Evolutionary conservation across 2,113 vertebrate genomes (phyloP), one percentile per base, ranked within the genome.

Genomic region (Scomber colias): DNA sequence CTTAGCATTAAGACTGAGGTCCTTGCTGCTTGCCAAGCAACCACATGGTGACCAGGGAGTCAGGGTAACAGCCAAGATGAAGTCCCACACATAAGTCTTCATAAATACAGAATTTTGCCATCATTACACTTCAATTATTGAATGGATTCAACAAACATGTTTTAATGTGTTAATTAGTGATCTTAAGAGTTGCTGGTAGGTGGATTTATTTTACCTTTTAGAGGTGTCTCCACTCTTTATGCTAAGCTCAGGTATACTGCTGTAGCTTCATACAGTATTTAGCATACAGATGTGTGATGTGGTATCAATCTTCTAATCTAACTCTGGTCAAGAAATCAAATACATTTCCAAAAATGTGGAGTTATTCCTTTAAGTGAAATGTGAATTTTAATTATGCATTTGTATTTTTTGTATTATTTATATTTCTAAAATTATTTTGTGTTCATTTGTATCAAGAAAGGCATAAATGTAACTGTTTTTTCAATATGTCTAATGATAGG

Each of bases 401-500:
- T 53, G 2, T 17, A 17, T 13, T 56, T 24, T 19, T 14, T 27
- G 1, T 19, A 51, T 30, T 21, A 10, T 9, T 19, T 11, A 40
- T 21, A 21, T 5, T 60, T 48, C 16, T 49, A 2, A 7, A 40
- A 15, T 66, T 27, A 66, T 31, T 67, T 46, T 53, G 30, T 30
- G 14, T 63, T 54, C 8, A 14, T 77, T 64, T 66, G 15, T 16
- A 61, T 46, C 56, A 5, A 21, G 19, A 56, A 50, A 40, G 12
- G 16, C 45, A 44, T 21, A 62, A 44, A 65, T 27, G 3, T 53
- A 19, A 62, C 56, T 27, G 0, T 16, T 11, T 55, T 59, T 71
- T 57, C 3, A 46, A 21, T 59, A 46, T 84, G 55, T 74, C 40
- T 84, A 54, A 53, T 86, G 4, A 61, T 71, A 99, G 98, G 93